Evolutionary conservation across 2,888 invertebrate genomes (phyloP), one percentile per base, ranked within the genome.

Genomic region (Ectobius pallidus): DNA sequence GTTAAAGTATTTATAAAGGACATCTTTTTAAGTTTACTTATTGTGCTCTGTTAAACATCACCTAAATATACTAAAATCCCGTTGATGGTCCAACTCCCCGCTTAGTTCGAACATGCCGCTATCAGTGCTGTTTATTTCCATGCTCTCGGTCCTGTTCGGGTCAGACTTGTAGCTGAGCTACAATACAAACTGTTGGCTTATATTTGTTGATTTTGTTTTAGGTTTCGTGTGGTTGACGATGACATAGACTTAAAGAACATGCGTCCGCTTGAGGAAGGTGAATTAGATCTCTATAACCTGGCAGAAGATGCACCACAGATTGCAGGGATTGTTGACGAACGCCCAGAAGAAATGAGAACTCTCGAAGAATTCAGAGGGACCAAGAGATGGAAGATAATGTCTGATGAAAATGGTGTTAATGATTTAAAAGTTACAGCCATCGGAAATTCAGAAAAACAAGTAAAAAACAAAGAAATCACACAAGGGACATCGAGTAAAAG

Each of bases 251-350:
- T 91, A 3, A 86, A 87, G 1, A 87, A 88, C 70, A 84, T 90
- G 32, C 85, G 88, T 39, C 83, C 90, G 0, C 81, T 89, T 0
- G 88, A 89, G 25, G 88, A 89, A 52, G 88, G 88, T 74, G 89
- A 89, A 77, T 83, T 90, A 46, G 90, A 92, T 69, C 86, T 93
- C 2, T 87, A 90, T 61, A 87, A 90, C 70, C 87, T 89, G 0
- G 88, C 88, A n/a, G 97, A 97, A 80, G 95, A 97, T 82, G 94
- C 92, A 0, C 97, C 97, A 0, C 92, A 93, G 81, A 91, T 97
- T 75, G 96, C 93, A 0, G 95, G 93, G 1, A 88, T 96, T 69
- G 88, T 95, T 65, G 96, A 96, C 81, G 96, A 96, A 62, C 82
- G 93, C 77, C 92, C 93, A 0, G 86, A 89, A 70, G 89, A 92